These are phyloP conservation scores for Muntiacus muntjak DNA, from an alignment of 2,113 vertebrate species.

Conservation along the genomic window DNA sequence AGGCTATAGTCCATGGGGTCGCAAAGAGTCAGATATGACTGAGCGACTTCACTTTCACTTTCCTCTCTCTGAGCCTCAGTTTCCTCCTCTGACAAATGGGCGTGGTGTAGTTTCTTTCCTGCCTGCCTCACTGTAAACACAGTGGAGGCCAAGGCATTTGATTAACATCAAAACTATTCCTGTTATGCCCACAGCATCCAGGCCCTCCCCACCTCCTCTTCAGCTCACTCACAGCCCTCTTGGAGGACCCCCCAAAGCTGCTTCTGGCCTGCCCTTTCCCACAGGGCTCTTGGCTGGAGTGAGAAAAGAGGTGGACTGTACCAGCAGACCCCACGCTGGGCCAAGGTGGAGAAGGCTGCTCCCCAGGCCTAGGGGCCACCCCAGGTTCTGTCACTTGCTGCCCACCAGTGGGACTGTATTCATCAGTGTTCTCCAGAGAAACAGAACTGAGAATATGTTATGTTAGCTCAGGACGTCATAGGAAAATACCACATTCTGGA, in stretches of 20 bases:
- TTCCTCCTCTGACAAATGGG: background rate
- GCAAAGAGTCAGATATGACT: no score
- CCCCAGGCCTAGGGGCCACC: background rate
- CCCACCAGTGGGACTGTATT: background rate
- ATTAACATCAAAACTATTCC: background rate
- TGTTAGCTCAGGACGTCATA: background rate
- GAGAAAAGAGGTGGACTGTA: background rate
- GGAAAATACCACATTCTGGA: background rate
- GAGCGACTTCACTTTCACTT: background rate
- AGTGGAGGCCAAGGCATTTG: background rate
- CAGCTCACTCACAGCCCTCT: fast-evolving
- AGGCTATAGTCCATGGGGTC: no score
- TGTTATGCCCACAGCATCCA: background rate
- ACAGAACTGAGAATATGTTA: background rate
- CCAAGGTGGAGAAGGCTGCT: background rate
- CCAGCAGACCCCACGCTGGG: background rate
- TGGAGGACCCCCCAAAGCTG: background rate
- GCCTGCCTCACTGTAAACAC: background rate
- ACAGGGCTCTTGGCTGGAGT: background rate
- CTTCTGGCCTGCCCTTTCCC: background rate
- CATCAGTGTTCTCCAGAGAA: background rate
- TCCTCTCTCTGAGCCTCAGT: background rate
- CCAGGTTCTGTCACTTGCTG: background rate
- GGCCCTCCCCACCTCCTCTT: background rate
- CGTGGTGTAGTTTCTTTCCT: background rate